phyloP scores from a whole-genome alignment of 1,140 invertebrate species.

The Pollicipes pollicipes region DNA sequence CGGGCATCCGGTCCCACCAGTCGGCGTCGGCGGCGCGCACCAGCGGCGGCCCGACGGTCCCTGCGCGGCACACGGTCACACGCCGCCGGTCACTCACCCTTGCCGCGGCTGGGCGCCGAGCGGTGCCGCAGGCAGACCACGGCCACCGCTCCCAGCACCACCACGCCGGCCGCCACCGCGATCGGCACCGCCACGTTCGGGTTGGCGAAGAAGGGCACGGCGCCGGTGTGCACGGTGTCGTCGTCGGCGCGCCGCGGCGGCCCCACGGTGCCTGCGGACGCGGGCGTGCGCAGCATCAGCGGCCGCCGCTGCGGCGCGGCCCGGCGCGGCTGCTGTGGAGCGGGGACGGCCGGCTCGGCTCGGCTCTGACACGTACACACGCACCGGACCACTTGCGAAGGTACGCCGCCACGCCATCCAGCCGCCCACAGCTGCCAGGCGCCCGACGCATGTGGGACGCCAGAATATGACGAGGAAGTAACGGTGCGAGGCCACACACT shows the following conservation, averaged over 20 bases:
- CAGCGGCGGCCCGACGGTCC: background rate
- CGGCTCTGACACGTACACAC: too few species aligned
- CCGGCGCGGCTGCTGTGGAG: too few species aligned
- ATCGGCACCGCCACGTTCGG: slow-evolving; percentile 87
- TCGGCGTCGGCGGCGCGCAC: slow-evolving; percentile 30
- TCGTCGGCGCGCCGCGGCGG: slow-evolving; percentile 40
- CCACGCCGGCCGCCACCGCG: slow-evolving; percentile 69
- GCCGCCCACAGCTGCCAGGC: too few species aligned
- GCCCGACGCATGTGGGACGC: too few species aligned
- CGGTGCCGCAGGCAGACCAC: slow-evolving; percentile 55
- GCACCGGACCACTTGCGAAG: too few species aligned
- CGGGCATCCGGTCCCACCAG: slow-evolving; percentile 41
- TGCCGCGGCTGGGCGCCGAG: slow-evolving; percentile 18
- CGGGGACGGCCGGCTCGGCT: too few species aligned
- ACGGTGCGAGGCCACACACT: too few species aligned
- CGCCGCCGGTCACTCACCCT: slow-evolving; percentile 1
- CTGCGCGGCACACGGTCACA: background rate
- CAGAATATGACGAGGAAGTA: too few species aligned
- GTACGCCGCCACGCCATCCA: too few species aligned
- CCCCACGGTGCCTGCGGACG: slow-evolving; percentile 83
- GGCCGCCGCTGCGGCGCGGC: too few species aligned
- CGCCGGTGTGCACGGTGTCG: slow-evolving; percentile 11
- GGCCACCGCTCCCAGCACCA: slow-evolving; percentile 77
- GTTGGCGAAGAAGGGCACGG: slow-evolving; percentile 36
- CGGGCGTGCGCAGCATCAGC: too few species aligned